Evolutionary conservation across 1,140 invertebrate genomes (phyloP), one percentile per base, ranked within the genome.

Genomic region (Saccostrea echinata): DNA sequence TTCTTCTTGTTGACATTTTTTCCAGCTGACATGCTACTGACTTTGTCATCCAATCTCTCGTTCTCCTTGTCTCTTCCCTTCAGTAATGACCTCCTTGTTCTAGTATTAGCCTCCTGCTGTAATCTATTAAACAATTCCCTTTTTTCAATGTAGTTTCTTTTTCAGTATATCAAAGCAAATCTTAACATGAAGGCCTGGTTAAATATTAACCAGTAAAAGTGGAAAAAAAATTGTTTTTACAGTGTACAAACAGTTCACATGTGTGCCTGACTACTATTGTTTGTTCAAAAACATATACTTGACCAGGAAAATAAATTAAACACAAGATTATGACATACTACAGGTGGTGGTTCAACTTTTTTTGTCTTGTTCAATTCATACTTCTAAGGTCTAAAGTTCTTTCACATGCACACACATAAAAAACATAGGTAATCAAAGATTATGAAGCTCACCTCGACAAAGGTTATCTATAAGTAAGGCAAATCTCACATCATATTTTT

Each of bases 71-170:
- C 68, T 21, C 55, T 21, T 21, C 18, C 55, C 18, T 18, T 61
- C 68, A 16, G 27, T 30, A 76, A 30, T 2, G 30, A 16, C 33
- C 27, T 76, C 68, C 30, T 11, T 12, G 27, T 33, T 33, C 68
- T 76, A 13, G 27, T 27, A 2, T 13, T 76, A 33, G 9, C 2
- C 13, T 76, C 68, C 30, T 76, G 24, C 16, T 9, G 24, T 33
- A 18, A 76, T 16, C 68, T 76, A 21, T 61, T 57, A n/a, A 24
- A 87, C 3, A 51, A 27, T 35, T 30, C 11, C 16, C 16, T n/a
- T 30, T 53, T 55, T 43, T 8, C 84, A 84, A 61, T 82, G 61
- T 53, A 33, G 24, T 52, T 83, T 86, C 52, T 85, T 81, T 80
- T 43, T 6, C 0, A 3, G 64, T 81, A 71, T 68, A 85, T 33